These are phyloP conservation scores for Chymomyza procnemis DNA, from an alignment of 2,888 invertebrate species.

Conservation along the genomic window DNA sequence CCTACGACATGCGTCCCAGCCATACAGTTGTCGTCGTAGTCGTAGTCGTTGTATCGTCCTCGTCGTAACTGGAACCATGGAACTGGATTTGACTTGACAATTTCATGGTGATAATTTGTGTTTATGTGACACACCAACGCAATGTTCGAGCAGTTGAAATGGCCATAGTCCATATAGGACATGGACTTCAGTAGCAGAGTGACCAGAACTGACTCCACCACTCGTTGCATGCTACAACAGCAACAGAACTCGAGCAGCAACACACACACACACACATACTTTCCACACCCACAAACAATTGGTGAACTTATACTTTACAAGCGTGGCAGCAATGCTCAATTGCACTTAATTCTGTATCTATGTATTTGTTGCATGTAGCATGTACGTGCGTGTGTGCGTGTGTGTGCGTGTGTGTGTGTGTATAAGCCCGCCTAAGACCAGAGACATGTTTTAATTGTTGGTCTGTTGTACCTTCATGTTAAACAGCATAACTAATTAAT, in stretches of 20 bases:
- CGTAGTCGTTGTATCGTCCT: neutral
- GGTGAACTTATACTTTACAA: neutral
- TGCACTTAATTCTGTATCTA: neutral
- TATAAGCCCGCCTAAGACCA: neutral
- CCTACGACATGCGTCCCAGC: conserved; percentile 4
- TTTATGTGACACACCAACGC: conserved; percentile 52
- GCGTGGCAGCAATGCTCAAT: neutral
- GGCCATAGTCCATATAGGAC: neutral
- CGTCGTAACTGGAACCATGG: conserved; percentile 39
- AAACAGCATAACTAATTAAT: neutral
- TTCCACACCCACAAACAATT: neutral
- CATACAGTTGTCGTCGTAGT: neutral
- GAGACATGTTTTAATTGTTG: neutral
- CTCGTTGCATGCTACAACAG: neutral
- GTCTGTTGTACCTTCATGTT: neutral
- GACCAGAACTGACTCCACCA: too few relatives aligned
- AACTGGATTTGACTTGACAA: conserved; percentile 62
- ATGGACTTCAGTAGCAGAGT: neutral
- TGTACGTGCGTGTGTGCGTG: neutral
- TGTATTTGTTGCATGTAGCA: neutral
- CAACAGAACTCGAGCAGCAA: conserved; percentile 3
- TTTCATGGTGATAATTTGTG: conserved; percentile 61
- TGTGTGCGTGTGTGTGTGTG: neutral
- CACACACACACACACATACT: neutral
- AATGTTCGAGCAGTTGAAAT: conserved; percentile 37